phyloP scores from a whole-genome alignment of 23 tunicate species.

The Aplidium turbinatum region DNA sequence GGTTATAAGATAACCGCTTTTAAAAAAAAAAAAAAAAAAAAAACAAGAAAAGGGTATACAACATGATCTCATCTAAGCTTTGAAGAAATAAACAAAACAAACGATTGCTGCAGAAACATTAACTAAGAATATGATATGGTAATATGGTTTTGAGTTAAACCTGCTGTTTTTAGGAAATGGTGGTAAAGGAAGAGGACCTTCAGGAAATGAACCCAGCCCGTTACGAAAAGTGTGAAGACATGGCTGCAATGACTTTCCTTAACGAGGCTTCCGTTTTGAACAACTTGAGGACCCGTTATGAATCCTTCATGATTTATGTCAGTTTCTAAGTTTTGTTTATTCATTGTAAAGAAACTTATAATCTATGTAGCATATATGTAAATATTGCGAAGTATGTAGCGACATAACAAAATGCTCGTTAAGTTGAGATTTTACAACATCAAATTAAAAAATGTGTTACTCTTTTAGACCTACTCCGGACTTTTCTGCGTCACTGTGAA shows the following conservation, averaged over 20 bases:
- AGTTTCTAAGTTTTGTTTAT: slow-evolving; percentile 15
- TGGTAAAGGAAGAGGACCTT: slow-evolving; percentile 68
- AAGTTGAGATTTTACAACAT: background rate
- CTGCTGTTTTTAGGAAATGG: slow-evolving; percentile 50
- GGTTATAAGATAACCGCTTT: no score
- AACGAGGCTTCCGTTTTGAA: slow-evolving; percentile 87
- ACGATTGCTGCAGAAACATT: no score
- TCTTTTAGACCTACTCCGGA: slow-evolving; percentile 72
- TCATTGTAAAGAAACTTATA: no score
- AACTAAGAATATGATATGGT: background rate
- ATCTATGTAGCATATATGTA: no score
- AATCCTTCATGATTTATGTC: slow-evolving; percentile 87
- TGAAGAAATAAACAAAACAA: no score
- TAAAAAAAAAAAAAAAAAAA: no score
- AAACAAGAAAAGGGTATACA: no score
- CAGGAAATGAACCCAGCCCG: slow-evolving; percentile 84
- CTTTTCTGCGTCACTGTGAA: slow-evolving; percentile 87
- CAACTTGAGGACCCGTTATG: slow-evolving; percentile 74
- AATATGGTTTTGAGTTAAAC: background rate
- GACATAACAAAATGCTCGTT: background rate
- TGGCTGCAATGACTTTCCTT: slow-evolving; percentile 93
- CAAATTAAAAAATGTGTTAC: background rate
- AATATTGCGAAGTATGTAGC: background rate
- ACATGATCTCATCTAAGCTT: no score
- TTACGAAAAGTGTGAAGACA: slow-evolving; percentile 89